Conservation (phyloP, 2,888 invertebrate species). For the Elegia similella region DNA sequence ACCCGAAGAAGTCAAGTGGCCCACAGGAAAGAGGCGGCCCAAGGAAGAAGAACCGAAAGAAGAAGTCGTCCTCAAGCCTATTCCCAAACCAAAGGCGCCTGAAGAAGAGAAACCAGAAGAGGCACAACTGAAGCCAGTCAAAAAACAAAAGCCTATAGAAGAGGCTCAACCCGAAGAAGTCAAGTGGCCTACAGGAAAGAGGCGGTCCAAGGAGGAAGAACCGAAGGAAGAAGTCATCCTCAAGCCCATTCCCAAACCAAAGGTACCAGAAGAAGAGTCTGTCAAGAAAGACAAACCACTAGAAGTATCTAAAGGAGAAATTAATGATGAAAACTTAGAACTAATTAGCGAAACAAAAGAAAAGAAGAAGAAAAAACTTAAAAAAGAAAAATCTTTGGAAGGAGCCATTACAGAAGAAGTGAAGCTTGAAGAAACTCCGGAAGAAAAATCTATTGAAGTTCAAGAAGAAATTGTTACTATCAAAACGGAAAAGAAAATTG, state of each 20-base stretch:
- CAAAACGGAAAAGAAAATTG: conserved; percentile 35
- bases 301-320: conserved; percentile 24
- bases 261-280: conserved; percentile 40
- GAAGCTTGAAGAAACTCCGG: conserved; percentile 25
- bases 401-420: conserved; percentile 30
- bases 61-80: conserved; percentile 71
- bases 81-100: conserved; percentile 33
- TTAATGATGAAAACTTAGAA: neutral
- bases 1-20: conserved; percentile 50
- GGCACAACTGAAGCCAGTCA: conserved; percentile 30
- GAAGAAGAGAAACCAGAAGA: conserved; percentile 61
- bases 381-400: conserved; percentile 45
- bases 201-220: conserved; percentile 36
- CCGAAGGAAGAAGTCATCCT: conserved; percentile 56
- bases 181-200: conserved; percentile 36
- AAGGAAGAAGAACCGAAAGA: conserved; percentile 60
- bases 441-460: conserved; percentile 38
- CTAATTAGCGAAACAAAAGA: neutral
- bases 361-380: conserved; percentile 26
- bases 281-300: conserved; percentile 25
- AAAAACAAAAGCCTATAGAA: conserved; percentile 33
- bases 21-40: conserved; percentile 48
- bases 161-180: conserved; percentile 53
- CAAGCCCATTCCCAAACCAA: conserved; percentile 52
- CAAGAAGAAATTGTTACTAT: conserved; percentile 50